Base-by-base conservation (phyloP, 2,888 invertebrate genomes). In the Lasioglossum calceatum region DNA sequence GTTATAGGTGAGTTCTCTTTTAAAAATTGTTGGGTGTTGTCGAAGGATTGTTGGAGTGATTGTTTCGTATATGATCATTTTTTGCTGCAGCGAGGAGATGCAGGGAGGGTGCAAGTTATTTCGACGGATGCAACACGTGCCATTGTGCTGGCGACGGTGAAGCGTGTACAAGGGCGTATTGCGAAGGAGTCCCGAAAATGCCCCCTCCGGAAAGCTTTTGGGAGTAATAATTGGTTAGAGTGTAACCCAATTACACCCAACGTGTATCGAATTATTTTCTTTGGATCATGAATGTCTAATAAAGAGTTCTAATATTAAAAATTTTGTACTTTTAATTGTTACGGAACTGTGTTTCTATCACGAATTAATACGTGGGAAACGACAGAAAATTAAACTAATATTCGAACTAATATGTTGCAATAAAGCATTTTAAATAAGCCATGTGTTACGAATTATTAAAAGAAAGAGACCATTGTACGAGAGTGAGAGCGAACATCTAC, bases 71-170 rank as follows among this genome's bases (percentile, higher is more conserved):
- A 23, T 54, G 8, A 23, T 23, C 54, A 23, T 23, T 23, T 54
- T 54, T 23, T 23, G 0, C 8, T 36, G 1, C 19, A 79, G 58
- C 0, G 7, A 36, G n/a, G 3, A n/a, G 12, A 73, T 79, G 79
- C 36, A 8, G 16, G 16, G 8, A 2, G 0, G 36, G 64, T 0
- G 27, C 19, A 73, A n/a, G 2, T 0, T 73, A 27, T 23, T 2
- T n/a, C 47, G 47, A 79, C 16, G 73, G 73, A 16, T 79, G 79
- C 44, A 79, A 79, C 7, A 0, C 0, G 39, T 39, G 39, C 39
- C 0, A 0, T 39, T 39, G 39, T 8, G 0, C 0, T 39, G 7
- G 8, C 0, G 39, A 8, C 39, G 0, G 0, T 39, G 0, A 0
- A 39, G 39, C 0, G 39, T 39, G 39, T 39, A 39, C 39, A 39